phyloP scores from a whole-genome alignment of 1,140 invertebrate genomes.

The Dryas iulia region DNA sequence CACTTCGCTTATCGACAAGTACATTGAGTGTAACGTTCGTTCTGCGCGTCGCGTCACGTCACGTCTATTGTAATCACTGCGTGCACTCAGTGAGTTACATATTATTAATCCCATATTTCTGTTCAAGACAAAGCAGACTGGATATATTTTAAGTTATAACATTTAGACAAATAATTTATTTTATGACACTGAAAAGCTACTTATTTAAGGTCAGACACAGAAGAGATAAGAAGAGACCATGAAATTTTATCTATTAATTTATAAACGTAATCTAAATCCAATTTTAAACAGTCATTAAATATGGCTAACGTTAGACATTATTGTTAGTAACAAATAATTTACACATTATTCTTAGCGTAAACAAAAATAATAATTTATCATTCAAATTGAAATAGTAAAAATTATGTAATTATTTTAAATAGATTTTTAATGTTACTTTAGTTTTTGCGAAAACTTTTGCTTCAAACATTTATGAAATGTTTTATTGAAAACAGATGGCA shows the following conservation, averaged over 20 bases:
- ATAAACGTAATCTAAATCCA: no score
- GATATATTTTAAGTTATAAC: constrained; percentile 13
- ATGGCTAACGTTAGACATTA: no score
- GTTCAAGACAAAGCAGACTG: constrained; percentile 54
- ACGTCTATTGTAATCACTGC: constrained; percentile 76
- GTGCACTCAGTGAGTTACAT: constrained; percentile 77
- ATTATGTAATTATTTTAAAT: no score
- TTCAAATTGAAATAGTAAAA: no score
- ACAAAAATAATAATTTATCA: no score
- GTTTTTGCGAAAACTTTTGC: neutral
- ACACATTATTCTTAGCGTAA: no score
- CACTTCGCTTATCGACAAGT: constrained; percentile 69
- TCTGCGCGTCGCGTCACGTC: constrained; percentile 58
- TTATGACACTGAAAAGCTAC: constrained; percentile 17
- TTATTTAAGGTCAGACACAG: constrained; percentile 20
- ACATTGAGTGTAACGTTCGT: constrained; percentile 70
- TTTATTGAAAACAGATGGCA: neutral
- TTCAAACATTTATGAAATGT: neutral
- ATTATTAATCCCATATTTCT: constrained; percentile 71
- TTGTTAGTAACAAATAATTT: no score
- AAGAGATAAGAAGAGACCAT: constrained; percentile 8
- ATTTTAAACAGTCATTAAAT: no score
- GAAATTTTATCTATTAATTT: no score
- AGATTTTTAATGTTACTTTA: neutral
- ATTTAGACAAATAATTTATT: neutral